Percentiles rank a stretch among this genome's conserved stretches.
phyloP scores from a whole-genome alignment of 2,797 vertebrate genomes.

The Ibycter americanus region DNA sequence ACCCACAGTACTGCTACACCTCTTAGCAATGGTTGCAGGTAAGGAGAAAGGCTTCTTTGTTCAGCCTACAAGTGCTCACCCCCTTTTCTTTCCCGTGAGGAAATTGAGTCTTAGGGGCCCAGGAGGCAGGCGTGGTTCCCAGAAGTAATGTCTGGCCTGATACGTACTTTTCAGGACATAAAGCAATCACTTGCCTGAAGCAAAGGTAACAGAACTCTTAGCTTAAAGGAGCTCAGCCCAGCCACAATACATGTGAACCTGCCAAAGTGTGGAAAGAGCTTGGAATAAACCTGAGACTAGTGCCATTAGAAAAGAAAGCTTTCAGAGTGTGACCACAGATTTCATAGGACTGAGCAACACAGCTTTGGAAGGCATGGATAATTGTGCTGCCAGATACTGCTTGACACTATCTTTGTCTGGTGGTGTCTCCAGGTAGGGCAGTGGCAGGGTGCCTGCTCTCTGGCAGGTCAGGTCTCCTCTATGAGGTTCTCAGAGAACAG shows the following conservation, averaged over 20 bases:
- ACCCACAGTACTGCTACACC: rapidly evolving
- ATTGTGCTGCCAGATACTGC: neutral
- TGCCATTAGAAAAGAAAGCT: neutral
- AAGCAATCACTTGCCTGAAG: neutral
- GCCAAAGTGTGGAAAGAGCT: neutral
- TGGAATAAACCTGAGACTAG: neutral
- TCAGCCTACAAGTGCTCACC: neutral
- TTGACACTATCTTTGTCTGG: neutral
- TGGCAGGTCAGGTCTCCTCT: neutral
- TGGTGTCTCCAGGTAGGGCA: neutral
- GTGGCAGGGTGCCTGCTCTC: neutral
- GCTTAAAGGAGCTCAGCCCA: neutral
- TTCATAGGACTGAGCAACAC: neutral
- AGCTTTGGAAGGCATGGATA: neutral
- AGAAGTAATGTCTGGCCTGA: neutral
- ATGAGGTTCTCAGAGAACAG: neutral
- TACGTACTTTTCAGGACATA: neutral
- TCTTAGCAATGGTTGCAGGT: neutral
- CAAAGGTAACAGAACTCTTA: neutral
- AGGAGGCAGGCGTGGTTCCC: neutral
- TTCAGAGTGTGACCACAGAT: neutral
- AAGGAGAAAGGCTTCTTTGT: neutral
- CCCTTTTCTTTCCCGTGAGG: neutral
- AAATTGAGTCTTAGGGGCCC: neutral
- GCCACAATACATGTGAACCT: neutral